phyloP scores from a whole-genome alignment of 2,888 invertebrate genomes.

The Ectemnius cavifrons region DNA sequence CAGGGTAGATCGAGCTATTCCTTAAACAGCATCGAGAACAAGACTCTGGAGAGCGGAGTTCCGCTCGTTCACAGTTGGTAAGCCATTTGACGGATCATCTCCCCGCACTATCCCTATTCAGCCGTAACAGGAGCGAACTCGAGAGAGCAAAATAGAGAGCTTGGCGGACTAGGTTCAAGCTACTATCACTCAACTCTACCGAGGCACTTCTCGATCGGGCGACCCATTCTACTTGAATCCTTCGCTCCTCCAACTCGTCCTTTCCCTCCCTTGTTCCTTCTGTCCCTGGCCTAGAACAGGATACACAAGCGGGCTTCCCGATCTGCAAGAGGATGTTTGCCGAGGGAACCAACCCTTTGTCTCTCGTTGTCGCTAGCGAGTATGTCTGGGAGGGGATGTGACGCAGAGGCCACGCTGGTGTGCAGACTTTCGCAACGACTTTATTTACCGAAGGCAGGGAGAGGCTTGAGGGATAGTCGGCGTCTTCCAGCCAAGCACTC shows the following conservation, averaged over 20 bases:
- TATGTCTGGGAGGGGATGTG: neutral
- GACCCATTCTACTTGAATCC: constrained; percentile 10
- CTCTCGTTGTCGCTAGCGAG: constrained; percentile 19
- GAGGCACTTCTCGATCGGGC: no score
- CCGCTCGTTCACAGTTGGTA: neutral
- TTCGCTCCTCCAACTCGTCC: neutral
- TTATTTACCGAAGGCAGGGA: constrained; percentile 36
- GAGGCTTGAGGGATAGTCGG: constrained; percentile 14
- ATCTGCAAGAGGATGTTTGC: constrained; percentile 50
- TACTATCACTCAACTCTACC: no score
- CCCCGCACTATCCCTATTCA: neutral
- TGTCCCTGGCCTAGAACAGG: constrained; percentile 5
- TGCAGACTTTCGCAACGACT: constrained; percentile 25
- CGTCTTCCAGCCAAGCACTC: constrained; percentile 24
- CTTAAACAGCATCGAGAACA: constrained; percentile 9
- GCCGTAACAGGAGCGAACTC: neutral
- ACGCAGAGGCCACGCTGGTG: neutral
- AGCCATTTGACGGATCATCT: constrained; percentile 1
- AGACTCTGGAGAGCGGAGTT: neutral
- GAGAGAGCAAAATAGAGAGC: no score
- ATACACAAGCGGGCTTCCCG: constrained; percentile 8
- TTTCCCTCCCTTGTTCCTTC: neutral
- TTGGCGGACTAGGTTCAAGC: no score
- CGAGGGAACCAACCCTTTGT: constrained; percentile 39
- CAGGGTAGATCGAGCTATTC: neutral